Percentiles rank a stretch among this genome's conserved stretches.
These are phyloP conservation scores for Dolichomitus sp. DNA, from an alignment of 2,888 invertebrate species.

Conservation along the genomic window DNA sequence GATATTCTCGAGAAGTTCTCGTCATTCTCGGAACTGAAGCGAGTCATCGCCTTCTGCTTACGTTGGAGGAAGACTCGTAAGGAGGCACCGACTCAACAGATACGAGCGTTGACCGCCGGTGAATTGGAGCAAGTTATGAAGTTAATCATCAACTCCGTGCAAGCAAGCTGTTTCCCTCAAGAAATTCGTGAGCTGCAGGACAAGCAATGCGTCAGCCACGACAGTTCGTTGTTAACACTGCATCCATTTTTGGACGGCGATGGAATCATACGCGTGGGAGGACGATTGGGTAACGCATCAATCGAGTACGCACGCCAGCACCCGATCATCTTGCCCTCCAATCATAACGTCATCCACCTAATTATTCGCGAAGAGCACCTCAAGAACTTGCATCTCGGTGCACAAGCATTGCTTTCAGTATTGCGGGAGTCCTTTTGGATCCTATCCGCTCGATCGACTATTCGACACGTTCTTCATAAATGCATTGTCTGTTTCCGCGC, in stretches of 20 bases:
- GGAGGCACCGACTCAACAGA: not conserved
- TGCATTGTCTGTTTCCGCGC: no score
- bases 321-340: not conserved
- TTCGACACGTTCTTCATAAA: no score
- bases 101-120: not conserved
- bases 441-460: no score
- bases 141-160: not conserved
- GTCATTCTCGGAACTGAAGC: no score
- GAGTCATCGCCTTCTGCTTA: conserved; percentile 28
- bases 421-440: no score
- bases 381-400: no score
- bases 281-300: not conserved
- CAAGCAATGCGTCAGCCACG: not conserved
- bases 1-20: no score
- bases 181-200: not conserved
- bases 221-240: conserved; percentile 27
- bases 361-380: no score
- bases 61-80: not conserved
- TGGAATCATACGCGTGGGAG: conserved; percentile 66
- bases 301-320: not conserved
- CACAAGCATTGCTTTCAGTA: no score
- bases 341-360: not conserved
- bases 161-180: conserved; percentile 4
- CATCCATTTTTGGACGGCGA: conserved; percentile 61
- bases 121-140: conserved; percentile 1